Conservation (phyloP, 2,888 invertebrate genomes). For the Allolobophora icterica region DNA sequence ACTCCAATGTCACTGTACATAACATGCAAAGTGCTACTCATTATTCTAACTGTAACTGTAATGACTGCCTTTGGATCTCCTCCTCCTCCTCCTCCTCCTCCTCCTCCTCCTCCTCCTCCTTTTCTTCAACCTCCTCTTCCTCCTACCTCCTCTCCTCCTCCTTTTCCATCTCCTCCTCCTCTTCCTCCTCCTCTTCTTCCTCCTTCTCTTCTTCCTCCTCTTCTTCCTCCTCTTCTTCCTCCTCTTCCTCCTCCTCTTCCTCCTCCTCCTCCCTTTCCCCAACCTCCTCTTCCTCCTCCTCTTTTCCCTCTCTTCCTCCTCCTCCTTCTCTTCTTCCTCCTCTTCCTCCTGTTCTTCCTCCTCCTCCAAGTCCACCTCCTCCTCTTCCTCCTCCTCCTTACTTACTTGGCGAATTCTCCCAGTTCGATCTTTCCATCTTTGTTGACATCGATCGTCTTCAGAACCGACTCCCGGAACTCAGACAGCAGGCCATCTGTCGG, state of each 20-base stretch:
- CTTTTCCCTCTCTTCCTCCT: neutral
- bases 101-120: too few species aligned
- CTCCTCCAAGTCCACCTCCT: neutral
- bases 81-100: too few species aligned
- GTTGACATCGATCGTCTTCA: slow-evolving; percentile 36
- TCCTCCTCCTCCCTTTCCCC: neutral
- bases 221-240: slow-evolving; percentile 2
- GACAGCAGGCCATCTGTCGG: slow-evolving; percentile 32
- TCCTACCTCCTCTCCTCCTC: too few species aligned
- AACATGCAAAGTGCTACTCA: too few species aligned
- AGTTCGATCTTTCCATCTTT: slow-evolving; percentile 42
- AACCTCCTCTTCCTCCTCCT: neutral
- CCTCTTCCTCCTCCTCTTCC: neutral
- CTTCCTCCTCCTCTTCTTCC: slow-evolving; percentile 32
- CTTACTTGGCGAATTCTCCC: slow-evolving; percentile 41
- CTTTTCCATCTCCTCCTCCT: slow-evolving; percentile 34
- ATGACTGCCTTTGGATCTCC: too few species aligned
- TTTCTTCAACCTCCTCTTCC: too few species aligned
- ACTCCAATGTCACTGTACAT: too few species aligned
- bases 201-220: slow-evolving; percentile 32
- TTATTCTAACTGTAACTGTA: too few species aligned
- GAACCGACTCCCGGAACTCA: slow-evolving; percentile 30
- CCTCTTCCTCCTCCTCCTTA: neutral
- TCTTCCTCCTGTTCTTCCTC: neutral
- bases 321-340: neutral